phyloP scores from a whole-genome alignment of 2,113 vertebrate species.

The Rhabdornis inornatus region DNA sequence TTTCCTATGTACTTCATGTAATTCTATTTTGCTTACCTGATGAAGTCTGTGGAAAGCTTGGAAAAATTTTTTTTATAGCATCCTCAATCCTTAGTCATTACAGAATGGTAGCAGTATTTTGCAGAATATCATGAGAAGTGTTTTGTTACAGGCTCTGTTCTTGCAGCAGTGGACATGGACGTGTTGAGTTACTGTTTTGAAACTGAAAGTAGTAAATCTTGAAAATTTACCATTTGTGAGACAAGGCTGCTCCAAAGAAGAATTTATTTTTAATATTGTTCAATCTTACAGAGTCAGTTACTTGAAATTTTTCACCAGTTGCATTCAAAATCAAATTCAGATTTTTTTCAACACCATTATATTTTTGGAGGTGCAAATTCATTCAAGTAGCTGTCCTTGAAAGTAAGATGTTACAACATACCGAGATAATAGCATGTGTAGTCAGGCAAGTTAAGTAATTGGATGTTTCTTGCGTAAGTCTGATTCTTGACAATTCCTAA shows the following conservation, averaged over 20 bases:
- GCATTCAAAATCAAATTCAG: background rate
- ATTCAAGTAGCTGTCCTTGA: background rate
- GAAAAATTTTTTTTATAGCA: background rate
- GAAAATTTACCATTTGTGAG: background rate
- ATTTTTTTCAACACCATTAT: background rate
- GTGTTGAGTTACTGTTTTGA: background rate
- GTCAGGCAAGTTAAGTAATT: background rate
- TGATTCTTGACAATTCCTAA: background rate
- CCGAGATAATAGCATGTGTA: background rate
- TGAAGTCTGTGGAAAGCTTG: background rate
- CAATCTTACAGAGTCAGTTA: background rate
- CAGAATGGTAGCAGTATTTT: background rate
- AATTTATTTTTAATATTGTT: background rate
- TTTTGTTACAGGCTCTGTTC: background rate
- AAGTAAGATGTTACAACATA: background rate
- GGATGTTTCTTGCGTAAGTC: background rate
- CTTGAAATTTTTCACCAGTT: background rate
- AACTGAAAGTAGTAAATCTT: background rate
- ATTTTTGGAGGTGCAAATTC: background rate
- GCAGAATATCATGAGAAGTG: background rate
- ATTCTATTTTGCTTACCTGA: background rate
- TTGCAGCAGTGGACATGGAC: background rate
- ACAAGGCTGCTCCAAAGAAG: background rate
- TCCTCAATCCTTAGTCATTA: background rate
- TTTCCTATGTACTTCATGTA: background rate